Evolutionary conservation across 2,113 vertebrate species (phyloP), one percentile per base, ranked within the genome.

Genomic region (Paradoxurus hermaphroditus): DNA sequence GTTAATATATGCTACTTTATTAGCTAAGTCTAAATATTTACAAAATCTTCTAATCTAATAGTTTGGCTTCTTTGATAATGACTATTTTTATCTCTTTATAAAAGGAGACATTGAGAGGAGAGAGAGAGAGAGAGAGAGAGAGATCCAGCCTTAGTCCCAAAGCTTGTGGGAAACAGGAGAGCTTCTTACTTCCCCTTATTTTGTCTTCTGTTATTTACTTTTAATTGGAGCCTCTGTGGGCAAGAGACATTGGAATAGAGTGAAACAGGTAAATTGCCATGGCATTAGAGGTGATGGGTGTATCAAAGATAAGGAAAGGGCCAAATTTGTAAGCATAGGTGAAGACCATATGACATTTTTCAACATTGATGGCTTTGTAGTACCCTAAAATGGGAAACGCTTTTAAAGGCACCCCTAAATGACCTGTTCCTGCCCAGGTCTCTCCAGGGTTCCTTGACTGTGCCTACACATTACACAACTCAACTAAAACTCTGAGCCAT

Each of bases 21-120:
- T 93, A 63, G 49, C 41, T 95, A 92, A 94, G 56, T 62, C 53
- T 93, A 91, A 88, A 87, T 95, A 97, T 72, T 95, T 96, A 94
- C 5, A 93, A 93, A 78, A 34, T 34, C 46, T 86, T 79, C 94
- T 49, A 75, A 1, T 89, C 44, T 65, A 49, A 18, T 49, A 70
- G 13, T 73, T 92, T 59, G 21, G 34, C 72, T 94, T 91, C 21
- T 89, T 65, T 84, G 49, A 96, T 53, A 75, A 86, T 51, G 23
- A 27, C 27, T 65, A 41, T 90, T 62, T 84, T 77, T 83, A 46
- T 91, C 44, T 91, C 63, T 88, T 95, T 63, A 39, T 79, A 79
- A 81, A 78, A 93, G 31, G 41, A 91, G 46, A 79, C 36, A 51
- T 3, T 68, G 53, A 86, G 39, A 75, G 41, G 12, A 56, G 70